Conservation (phyloP, 2,888 invertebrate genomes). For the Amiota mariae region DNA sequence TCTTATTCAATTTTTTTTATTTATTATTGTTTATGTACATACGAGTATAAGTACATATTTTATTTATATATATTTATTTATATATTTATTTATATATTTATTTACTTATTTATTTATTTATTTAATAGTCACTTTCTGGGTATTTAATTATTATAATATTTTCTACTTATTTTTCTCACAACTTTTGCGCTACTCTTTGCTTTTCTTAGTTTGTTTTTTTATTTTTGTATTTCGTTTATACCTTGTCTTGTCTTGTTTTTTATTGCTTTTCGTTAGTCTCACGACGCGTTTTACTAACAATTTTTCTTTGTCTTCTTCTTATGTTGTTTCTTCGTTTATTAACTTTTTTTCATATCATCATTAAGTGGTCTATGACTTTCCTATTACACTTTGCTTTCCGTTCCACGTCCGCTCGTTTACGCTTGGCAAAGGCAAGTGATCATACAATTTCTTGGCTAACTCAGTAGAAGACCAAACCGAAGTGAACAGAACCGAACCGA, state of each 20-base stretch:
- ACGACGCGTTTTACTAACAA: constrained; percentile 1
- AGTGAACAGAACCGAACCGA: not conserved
- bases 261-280: not conserved
- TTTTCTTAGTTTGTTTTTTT: constrained; percentile 29
- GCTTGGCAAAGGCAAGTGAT: constrained; percentile 21
- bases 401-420: constrained; percentile 7
- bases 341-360: not conserved
- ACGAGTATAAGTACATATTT: no score
- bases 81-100: constrained; percentile 47
- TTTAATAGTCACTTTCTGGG: constrained; percentile 44
- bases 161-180: not conserved
- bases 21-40: not conserved
- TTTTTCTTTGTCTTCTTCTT: not conserved
- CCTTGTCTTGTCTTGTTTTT: not conserved
- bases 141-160: constrained; percentile 39
- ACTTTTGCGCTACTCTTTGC: constrained; percentile 47
- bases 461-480: constrained; percentile 5
- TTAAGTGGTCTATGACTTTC: not conserved
- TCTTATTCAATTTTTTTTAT: not conserved
- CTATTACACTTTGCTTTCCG: no score
- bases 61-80: not conserved
- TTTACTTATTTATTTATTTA: constrained; percentile 49
- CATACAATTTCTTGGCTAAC: constrained; percentile 11
- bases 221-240: not conserved
- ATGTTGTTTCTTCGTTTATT: not conserved